Percentiles rank a stretch among this genome's conserved stretches.
Evolutionary conservation across 2,888 invertebrate species (phyloP).

Genomic region (Choreutis nemorana): DNA sequence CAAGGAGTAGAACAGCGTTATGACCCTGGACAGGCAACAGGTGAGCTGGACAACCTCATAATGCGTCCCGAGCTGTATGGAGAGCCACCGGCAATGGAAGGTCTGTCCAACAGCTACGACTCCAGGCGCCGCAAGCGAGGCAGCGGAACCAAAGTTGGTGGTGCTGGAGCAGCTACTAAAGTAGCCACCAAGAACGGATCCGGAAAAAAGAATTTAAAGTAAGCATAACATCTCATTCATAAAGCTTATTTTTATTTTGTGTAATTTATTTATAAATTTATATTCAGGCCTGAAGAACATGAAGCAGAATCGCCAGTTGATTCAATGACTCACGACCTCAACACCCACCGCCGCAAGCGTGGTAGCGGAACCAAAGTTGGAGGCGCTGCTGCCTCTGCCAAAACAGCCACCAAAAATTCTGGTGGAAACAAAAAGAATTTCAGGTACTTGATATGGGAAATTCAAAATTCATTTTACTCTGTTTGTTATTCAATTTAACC

Average conservation of each 20-base stretch:
- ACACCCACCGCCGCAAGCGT: slow-evolving; percentile 23
- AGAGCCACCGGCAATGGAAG: slow-evolving; percentile 63
- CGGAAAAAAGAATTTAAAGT: slow-evolving; percentile 58
- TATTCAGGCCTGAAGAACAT: slow-evolving; percentile 38
- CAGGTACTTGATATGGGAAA: slow-evolving; percentile 35
- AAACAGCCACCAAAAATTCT: slow-evolving; percentile 51
- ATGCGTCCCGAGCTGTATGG: slow-evolving; percentile 70
- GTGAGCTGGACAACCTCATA: slow-evolving; percentile 66
- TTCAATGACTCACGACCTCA: slow-evolving; percentile 29
- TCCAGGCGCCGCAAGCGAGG: slow-evolving; percentile 50
- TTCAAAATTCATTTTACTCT: not conserved
- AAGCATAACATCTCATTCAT: slow-evolving; percentile 19
- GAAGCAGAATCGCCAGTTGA: slow-evolving; percentile 39
- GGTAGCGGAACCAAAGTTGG: slow-evolving; percentile 53
- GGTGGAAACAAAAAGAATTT: slow-evolving; percentile 57
- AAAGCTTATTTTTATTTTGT: not conserved
- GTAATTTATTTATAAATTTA: slow-evolving; percentile 3
- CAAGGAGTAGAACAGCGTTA: slow-evolving; percentile 46
- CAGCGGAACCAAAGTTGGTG: slow-evolving; percentile 53
- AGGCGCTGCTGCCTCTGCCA: slow-evolving; percentile 54
- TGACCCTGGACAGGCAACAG: slow-evolving; percentile 39
- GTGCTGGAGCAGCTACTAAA: slow-evolving; percentile 56
- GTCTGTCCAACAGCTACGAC: slow-evolving; percentile 39
- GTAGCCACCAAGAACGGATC: slow-evolving; percentile 54
- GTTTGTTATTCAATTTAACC: not conserved